phyloP scores from a whole-genome alignment of 2,797 vertebrate species.

The Cossypha niveicapilla region DNA sequence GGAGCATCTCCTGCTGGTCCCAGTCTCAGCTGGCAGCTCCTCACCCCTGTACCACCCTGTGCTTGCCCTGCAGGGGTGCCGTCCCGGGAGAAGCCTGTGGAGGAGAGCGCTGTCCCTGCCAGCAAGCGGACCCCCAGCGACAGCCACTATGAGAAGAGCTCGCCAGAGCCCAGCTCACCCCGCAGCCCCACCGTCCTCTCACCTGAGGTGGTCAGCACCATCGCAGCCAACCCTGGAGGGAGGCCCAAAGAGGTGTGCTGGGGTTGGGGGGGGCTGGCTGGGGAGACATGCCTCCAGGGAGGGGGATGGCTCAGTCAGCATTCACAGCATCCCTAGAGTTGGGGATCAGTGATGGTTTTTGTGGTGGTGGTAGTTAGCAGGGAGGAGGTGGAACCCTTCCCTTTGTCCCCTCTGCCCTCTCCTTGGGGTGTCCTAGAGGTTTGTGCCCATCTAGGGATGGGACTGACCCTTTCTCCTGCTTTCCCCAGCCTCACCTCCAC shows the following conservation, averaged over 20 bases:
- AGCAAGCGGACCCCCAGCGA: conserved; percentile 82
- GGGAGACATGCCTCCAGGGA: neutral
- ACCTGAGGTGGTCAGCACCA: conserved; percentile 91
- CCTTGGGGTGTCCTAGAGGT: neutral
- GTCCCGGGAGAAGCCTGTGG: conserved; percentile 74
- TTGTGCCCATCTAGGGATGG: neutral
- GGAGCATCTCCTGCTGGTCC: neutral
- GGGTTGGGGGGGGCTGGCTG: neutral
- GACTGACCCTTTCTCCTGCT: conserved; percentile 8
- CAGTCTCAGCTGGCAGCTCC: neutral
- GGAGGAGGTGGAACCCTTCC: neutral
- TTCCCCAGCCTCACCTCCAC: conserved; percentile 89
- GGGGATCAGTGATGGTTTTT: neutral
- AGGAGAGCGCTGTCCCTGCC: conserved; percentile 72
- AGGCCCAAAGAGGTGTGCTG: conserved; percentile 91
- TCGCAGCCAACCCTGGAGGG: conserved; percentile 93
- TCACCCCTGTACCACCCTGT: neutral
- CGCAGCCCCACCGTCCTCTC: conserved; percentile 85
- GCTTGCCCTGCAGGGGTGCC: conserved; percentile 81
- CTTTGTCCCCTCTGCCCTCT: neutral
- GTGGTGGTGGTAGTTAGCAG: neutral
- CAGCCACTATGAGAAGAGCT: conserved; percentile 81
- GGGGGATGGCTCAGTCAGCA: neutral
- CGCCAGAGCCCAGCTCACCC: conserved; percentile 72
- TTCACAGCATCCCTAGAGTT: rapidly evolving